Percentiles rank a stretch among this genome's conserved stretches.
Evolutionary conservation across 1,140 invertebrate species (phyloP).

Genomic region (Drosophila takahashii): DNA sequence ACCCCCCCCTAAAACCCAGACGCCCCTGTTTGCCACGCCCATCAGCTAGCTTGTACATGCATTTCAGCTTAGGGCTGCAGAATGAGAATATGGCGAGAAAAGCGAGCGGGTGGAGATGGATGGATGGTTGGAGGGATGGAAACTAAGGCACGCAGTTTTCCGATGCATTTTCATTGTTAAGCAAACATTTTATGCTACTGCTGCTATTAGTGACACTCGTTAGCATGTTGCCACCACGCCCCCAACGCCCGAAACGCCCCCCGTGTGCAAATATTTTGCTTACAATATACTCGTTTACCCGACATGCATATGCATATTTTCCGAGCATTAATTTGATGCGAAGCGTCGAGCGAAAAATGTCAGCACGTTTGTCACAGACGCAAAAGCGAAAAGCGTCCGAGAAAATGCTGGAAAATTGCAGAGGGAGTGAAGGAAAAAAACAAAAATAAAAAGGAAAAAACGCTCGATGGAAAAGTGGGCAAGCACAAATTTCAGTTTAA

Average conservation of each 20-base stretch:
- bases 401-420: slow-evolving; percentile 22
- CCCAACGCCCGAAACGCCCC: neutral
- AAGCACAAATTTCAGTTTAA: slow-evolving; percentile 25
- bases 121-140: neutral
- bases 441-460: neutral
- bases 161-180: slow-evolving; percentile 68
- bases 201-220: slow-evolving; percentile 67
- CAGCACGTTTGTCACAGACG: slow-evolving; percentile 48
- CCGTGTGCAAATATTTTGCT: slow-evolving; percentile 59
- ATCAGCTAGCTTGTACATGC: slow-evolving; percentile 53
- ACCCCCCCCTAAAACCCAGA: neutral
- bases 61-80: slow-evolving; percentile 52
- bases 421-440: neutral
- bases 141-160: slow-evolving; percentile 61
- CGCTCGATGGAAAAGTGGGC: slow-evolving; percentile 4
- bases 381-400: slow-evolving; percentile 29
- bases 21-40: slow-evolving; percentile 13
- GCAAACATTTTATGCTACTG: slow-evolving; percentile 65
- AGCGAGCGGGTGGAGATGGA: too few species aligned
- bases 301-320: slow-evolving; percentile 70
- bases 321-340: slow-evolving; percentile 68
- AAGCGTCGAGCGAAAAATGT: slow-evolving; percentile 57
- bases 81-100: neutral
- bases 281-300: slow-evolving; percentile 61
- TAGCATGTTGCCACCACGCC: slow-evolving; percentile 48